Base-by-base conservation (phyloP, 1,140 invertebrate species). In the Mya arenaria region DNA sequence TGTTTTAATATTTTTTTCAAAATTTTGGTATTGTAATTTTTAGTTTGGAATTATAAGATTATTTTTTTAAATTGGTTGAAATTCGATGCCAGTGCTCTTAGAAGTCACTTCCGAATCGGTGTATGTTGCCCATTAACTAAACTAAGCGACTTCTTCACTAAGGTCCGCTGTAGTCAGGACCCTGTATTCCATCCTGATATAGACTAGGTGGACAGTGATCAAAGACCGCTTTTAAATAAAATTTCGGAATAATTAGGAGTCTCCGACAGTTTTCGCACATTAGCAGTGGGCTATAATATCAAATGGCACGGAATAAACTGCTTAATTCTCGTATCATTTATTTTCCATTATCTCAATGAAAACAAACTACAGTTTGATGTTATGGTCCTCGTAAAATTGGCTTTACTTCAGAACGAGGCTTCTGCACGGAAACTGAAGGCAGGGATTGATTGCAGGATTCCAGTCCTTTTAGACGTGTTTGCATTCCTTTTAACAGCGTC, bases 311-410 rank as follows among this genome's bases (percentile, higher is more conserved):
- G 34, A 36, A 78, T 78, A 68, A 78, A 78, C 66, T 78, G 60
- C 62, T 78, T 78, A 78, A 78, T 78, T 78, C 75, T 52, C 44
- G 75, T 41, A 25, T 78, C 75, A 78, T 78, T 78, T 78, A 78
- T 78, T 78, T 78, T 78, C 75, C 75, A 78, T 78, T 78, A 78
- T 52, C 34, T 39, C 41, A 65, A 78, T 78, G 75, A 78, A 78
- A 66, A 68, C 75, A 78, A 65, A 78, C 75, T 78, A 78, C 52
- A 68, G 75, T 66, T 78, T 66, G 48, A 78, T 78, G 48, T 68
- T 25, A 56, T 52, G 63, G 23, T 28, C 36, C 39, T 78, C 75
- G 36, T 78, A 66, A 78, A 78, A 68, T 39, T 44, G 62, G n/a
- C 44, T 56, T 39, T 78, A 25, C 39, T 39, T 68, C 25, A 25